phyloP scores from a whole-genome alignment of 1,140 invertebrate genomes.

The Drosophila pseudoananassae region DNA sequence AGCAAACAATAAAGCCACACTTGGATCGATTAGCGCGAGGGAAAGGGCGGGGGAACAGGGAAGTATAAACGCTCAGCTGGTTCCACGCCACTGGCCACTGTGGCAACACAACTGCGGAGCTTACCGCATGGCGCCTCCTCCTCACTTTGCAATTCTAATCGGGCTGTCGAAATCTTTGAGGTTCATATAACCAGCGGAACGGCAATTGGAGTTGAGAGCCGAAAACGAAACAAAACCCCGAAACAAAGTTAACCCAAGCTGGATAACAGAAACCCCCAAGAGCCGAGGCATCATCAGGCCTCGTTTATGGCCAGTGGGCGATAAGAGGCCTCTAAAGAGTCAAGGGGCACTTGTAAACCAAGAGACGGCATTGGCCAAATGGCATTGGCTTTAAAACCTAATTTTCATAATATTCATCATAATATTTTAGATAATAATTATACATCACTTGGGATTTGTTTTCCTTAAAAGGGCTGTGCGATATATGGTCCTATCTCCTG shows the following conservation, averaged over 20 bases:
- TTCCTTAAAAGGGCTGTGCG: no score
- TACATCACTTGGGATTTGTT: no score
- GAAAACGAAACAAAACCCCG: conserved; percentile 33
- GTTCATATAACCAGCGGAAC: conserved; percentile 55
- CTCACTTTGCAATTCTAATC: conserved; percentile 65
- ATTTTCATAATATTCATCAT: no score
- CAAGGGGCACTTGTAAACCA: neutral
- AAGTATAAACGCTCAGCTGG: conserved; percentile 38
- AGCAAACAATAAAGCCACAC: neutral
- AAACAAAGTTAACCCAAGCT: conserved; percentile 15
- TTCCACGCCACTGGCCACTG: conserved; percentile 42
- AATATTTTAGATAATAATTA: no score
- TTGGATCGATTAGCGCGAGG: neutral
- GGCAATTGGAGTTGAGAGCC: conserved; percentile 42
- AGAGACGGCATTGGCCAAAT: conserved; percentile 14
- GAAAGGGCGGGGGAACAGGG: neutral
- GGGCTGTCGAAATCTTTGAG: conserved; percentile 63
- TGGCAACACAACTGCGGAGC: conserved; percentile 16
- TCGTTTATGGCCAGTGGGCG: conserved; percentile 12
- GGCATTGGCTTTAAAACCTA: conserved; percentile 1
- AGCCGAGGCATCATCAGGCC: neutral
- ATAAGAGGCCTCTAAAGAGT: conserved; percentile 1
- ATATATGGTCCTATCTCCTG: no score
- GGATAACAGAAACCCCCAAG: conserved; percentile 11
- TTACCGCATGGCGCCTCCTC: conserved; percentile 36